A percentile compares a stretch with the other conserved stretches of the same genome.
These are phyloP conservation scores for Hylia prasina DNA, from an alignment of 2,113 vertebrate species.

Conservation along the genomic window DNA sequence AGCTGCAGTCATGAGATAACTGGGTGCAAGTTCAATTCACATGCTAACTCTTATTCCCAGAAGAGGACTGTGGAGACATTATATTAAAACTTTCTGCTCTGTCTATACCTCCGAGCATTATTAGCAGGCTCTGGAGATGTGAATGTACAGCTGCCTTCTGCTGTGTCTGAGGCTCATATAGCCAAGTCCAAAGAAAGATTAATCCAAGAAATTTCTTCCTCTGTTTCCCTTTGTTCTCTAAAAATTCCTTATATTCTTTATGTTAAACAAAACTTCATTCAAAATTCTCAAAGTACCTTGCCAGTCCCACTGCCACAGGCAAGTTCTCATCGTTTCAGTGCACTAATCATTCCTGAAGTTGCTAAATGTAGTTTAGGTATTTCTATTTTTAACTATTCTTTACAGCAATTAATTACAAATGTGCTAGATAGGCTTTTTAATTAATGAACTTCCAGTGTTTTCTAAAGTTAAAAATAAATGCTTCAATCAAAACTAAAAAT, in stretches of 20 bases:
- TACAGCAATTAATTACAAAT: slow-evolving; percentile 11
- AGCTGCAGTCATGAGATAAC: slow-evolving; percentile 59
- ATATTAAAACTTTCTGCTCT: slow-evolving; percentile 8
- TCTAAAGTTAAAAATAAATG: background rate
- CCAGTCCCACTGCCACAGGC: background rate
- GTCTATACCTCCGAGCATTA: background rate
- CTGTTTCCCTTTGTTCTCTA: background rate
- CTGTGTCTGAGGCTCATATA: background rate
- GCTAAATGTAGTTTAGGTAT: background rate
- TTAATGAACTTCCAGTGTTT: background rate
- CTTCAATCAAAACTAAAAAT: background rate
- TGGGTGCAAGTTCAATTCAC: slow-evolving; percentile 66
- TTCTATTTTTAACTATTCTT: slow-evolving; percentile 29
- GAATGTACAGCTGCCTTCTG: slow-evolving; percentile 3
- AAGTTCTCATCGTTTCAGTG: background rate
- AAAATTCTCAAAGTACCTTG: background rate
- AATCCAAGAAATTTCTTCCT: background rate
- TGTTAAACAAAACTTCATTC: background rate
- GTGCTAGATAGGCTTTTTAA: background rate
- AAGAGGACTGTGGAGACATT: slow-evolving; percentile 21
- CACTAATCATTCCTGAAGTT: background rate
- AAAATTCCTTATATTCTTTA: background rate
- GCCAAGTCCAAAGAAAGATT: background rate
- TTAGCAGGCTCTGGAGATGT: slow-evolving; percentile 6
- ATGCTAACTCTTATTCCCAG: slow-evolving; percentile 30